Base-by-base conservation (phyloP, 2,888 invertebrate species). In the Eupithecia vulgata region DNA sequence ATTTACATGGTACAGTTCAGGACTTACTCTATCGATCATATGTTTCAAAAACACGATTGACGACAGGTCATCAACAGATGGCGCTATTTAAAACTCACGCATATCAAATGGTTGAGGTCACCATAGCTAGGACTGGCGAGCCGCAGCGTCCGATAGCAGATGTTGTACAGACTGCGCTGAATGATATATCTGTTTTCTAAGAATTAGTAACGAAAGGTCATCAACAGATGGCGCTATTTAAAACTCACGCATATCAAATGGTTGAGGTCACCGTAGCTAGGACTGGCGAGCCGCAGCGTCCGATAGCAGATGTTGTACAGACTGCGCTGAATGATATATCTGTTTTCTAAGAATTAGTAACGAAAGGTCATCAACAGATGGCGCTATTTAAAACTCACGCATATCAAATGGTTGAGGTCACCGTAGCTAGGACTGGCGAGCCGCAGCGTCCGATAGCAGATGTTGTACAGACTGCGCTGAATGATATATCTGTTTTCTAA, bases 211-310 rank as follows among this genome's bases (percentile, higher is more conserved):
- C 17, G 17, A 45, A 30, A 30, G 21, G 34, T 67, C 52, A 64
- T 21, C 21, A 17, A 34, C 6, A 71, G 71, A 71, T 64, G 70
- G 69, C 52, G 61, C 21, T 62, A 48, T 52, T 48, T 5, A 7
- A 40, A n/a, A 87, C 91, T 91, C 48, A 94, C 94, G 67, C 96
- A 96, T 37, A 97, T 97, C 78, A 97, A 92, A 91, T 97, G 96
- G 88, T 97, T 98, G 74, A 97, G 88, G 83, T 97, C 97, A 0
- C 96, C 96, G 83, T 97, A 98, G n/a, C 96, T 97, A 0, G 97
- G 97, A 73, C 96, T 96, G 81, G 91, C 90, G 1, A 97, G 92
- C 77, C 96, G 95, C 30, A 97, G 90, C 0, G 97, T 97, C 42
- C 96, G 91, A 95, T 97, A 97, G 93, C 97, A 97, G 84, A 97